Evolutionary conservation across 1,140 invertebrate species (phyloP).

Genomic region (Anoplolepis gracilipes): DNA sequence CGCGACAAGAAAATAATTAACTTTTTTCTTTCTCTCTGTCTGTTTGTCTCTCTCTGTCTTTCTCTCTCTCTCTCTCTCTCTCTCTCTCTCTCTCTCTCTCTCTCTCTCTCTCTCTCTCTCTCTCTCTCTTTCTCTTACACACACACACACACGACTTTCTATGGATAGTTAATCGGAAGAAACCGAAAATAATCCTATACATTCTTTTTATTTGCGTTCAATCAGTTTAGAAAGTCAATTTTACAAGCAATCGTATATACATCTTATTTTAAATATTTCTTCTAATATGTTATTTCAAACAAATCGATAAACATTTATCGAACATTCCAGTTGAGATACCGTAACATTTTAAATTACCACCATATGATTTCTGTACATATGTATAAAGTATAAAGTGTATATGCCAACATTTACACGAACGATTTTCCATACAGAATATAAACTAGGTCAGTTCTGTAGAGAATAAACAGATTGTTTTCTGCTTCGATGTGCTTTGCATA

Average conservation of each 20-base stretch:
- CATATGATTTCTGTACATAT: slow-evolving; percentile 16
- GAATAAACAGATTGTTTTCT: slow-evolving; percentile 38
- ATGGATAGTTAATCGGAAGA: background rate
- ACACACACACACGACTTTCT: background rate
- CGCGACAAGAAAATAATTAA: slow-evolving; percentile 52
- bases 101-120: background rate
- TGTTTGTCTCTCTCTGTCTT: background rate
- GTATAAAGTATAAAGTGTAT: background rate
- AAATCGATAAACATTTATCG: slow-evolving; percentile 36
- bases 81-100: background rate
- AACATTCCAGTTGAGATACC: slow-evolving; percentile 25
- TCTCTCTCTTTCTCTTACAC: background rate
- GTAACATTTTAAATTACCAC: slow-evolving; percentile 35
- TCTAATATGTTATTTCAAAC: background rate
- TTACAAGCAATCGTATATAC: background rate
- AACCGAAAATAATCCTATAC: background rate
- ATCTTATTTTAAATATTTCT: slow-evolving; percentile 10
- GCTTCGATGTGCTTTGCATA: background rate
- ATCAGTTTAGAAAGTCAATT: background rate
- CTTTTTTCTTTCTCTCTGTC: no score
- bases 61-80: background rate
- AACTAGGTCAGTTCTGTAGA: slow-evolving; percentile 19
- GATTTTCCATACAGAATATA: slow-evolving; percentile 25
- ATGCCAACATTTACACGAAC: slow-evolving; percentile 23
- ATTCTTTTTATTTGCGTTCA: background rate